Evolutionary conservation across 2,113 vertebrate genomes (phyloP).

Genomic region (Cebus imitator): DNA sequence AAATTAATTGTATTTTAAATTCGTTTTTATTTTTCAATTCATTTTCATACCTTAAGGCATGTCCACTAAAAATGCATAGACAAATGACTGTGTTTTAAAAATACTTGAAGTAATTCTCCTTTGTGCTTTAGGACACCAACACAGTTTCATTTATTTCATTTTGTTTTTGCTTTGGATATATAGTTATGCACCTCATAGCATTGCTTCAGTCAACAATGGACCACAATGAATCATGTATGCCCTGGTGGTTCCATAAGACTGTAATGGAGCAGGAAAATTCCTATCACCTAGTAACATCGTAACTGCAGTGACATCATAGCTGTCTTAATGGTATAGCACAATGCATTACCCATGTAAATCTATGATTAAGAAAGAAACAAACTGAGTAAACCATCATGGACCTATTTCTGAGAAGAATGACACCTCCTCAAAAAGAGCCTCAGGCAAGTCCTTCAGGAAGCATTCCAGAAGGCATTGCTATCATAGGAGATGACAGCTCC

Average conservation of each 20-base stretch:
- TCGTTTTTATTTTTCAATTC: not conserved
- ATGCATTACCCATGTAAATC: not conserved
- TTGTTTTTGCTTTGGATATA: not conserved
- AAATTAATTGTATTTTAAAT: no score
- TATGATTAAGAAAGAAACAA: not conserved
- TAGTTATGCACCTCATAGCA: not conserved
- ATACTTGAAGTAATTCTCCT: constrained; percentile 23
- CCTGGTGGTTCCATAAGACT: not conserved
- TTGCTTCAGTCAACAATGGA: not conserved
- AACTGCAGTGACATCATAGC: not conserved
- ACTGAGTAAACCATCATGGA: not conserved
- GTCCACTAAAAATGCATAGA: not conserved
- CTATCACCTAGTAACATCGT: not conserved
- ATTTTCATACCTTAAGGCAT: not conserved
- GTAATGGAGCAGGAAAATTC: not conserved
- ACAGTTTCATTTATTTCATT: not conserved
- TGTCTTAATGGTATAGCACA: not conserved
- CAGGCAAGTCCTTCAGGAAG: not conserved
- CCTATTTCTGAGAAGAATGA: not conserved
- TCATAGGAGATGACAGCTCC: not conserved
- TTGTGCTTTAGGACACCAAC: not conserved
- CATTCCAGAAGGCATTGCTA: not conserved
- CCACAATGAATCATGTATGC: not conserved
- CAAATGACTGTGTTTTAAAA: constrained; percentile 14
- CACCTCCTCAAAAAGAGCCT: not conserved